Conservation (phyloP, 1,140 invertebrate genomes). For the Drosophila santomea region DNA sequence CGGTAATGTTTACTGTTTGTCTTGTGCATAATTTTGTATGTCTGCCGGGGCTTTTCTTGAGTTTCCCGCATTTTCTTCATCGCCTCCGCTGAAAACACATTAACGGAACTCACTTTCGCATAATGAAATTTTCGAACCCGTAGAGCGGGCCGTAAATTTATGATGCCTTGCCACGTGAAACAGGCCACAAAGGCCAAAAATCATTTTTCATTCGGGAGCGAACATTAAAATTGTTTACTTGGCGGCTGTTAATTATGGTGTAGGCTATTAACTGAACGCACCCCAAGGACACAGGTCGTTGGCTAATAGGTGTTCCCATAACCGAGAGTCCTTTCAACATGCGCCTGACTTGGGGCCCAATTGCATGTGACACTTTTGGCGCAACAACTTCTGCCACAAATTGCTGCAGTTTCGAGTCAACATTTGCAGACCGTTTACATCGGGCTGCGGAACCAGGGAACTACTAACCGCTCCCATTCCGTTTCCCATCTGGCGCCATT, state of each 20-base stretch:
- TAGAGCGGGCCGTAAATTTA: slow-evolving; percentile 58
- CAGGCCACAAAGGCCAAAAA: slow-evolving; percentile 50
- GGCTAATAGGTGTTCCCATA: slow-evolving; percentile 29
- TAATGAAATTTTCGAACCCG: slow-evolving; percentile 70
- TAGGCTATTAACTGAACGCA: slow-evolving; percentile 65
- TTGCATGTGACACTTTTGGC: slow-evolving; percentile 64
- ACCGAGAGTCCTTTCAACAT: not conserved
- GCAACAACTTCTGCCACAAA: slow-evolving; percentile 68
- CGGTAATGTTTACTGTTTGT: slow-evolving; percentile 42
- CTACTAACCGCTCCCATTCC: not conserved
- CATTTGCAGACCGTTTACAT: slow-evolving; percentile 33
- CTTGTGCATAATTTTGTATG: slow-evolving; percentile 59
- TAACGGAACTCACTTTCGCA: slow-evolving; percentile 77
- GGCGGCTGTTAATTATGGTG: slow-evolving; percentile 75
- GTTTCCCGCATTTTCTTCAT: slow-evolving; percentile 4
- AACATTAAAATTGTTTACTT: slow-evolving; percentile 62
- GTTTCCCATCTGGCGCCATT: slow-evolving; percentile 65
- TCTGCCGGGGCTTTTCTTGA: slow-evolving; percentile 17
- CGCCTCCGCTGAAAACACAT: slow-evolving; percentile 43
- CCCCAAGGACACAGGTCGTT: slow-evolving; percentile 36
- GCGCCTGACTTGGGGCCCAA: slow-evolving; percentile 25
- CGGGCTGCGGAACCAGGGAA: not conserved
- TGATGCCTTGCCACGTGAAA: slow-evolving; percentile 58
- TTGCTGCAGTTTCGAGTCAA: slow-evolving; percentile 56
- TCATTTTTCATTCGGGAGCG: slow-evolving; percentile 65